Base-by-base conservation (phyloP, 2,888 invertebrate genomes). In the Rhimphoctona megacephalus region DNA sequence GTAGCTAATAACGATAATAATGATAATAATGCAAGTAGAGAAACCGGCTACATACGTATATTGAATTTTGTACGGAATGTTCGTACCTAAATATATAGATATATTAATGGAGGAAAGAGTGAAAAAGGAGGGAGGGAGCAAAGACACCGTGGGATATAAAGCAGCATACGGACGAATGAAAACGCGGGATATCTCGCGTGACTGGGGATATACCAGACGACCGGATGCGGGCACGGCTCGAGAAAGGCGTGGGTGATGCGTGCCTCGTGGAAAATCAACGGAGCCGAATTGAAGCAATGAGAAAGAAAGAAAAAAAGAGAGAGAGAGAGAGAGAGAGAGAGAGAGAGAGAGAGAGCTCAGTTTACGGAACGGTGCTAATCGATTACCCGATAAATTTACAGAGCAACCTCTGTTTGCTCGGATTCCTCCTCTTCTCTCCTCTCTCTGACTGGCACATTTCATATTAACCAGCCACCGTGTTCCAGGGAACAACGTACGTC, bases 181-280 rank as follows among this genome's bases (percentile, higher is more conserved):
- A 89, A 88, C 87, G 88, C 87, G 87, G 85, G 74, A 86, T 89
- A 88, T 87, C 87, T 89, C 86, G 88, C 89, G 89, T 89, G 89
- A 89, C 89, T 89, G 85, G 86, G 88, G 86, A 88, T 88, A 88
- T 89, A 89, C 89, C 89, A 88, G 87, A 88, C 89, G 89, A 88
- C 89, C 89, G 89, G 89, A 89, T 89, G 89, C 89, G 88, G 88
- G 89, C 87, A 85, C 89, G 88, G 85, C 85, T 79, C 85, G 82
- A 85, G 85, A 83, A 88, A 88, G 83, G 88, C 89, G 89, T 89
- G 89, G 89, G 88, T 85, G 89, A 73, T 81, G 30, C 74, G 30
- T 61, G 73, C 74, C 64, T 72, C 64, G 73, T 87, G 85, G 87
- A 89, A 88, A 88, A 89, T 88, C 88, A 89, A 87, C 88, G 89